Evolutionary conservation across 1,140 invertebrate species (phyloP).

Genomic region (Drosophila yakuba): DNA sequence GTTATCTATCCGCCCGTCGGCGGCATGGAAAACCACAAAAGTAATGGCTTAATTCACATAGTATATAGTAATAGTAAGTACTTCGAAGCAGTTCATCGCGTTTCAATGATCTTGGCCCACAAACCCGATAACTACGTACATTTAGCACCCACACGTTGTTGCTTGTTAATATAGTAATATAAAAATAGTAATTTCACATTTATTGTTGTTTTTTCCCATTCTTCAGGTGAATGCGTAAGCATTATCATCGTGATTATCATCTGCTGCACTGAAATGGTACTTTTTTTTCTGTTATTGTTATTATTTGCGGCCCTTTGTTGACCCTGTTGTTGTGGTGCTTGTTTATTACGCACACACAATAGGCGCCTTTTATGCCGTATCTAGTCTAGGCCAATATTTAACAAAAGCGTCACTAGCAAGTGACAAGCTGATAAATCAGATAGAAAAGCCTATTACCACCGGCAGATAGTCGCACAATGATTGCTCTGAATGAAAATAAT

Average conservation of each 20-base stretch:
- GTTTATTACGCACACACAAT: constrained; percentile 54
- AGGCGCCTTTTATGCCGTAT: constrained; percentile 49
- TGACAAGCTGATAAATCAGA: constrained; percentile 33
- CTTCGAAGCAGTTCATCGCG: constrained; percentile 24
- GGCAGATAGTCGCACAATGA: constrained; percentile 1
- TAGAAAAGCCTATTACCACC: constrained; percentile 29
- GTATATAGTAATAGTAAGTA: constrained; percentile 5
- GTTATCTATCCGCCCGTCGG: constrained; percentile 18
- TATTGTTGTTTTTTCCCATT: constrained; percentile 23
- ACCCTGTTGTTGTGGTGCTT: constrained; percentile 42
- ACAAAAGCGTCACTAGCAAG: constrained; percentile 49
- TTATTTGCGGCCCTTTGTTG: constrained; percentile 54
- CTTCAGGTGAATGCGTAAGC: constrained; percentile 26
- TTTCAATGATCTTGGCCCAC: constrained; percentile 50
- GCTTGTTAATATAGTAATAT: constrained; percentile 13
- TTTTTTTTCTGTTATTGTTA: constrained; percentile 32
- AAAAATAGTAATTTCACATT: constrained; percentile 8
- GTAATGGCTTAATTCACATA: constrained; percentile 10
- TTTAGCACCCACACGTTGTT: constrained; percentile 16
- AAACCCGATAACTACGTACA: constrained; percentile 42
- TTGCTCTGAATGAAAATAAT: background rate
- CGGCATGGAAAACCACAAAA: constrained; percentile 25
- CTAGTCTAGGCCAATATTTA: constrained; percentile 47
- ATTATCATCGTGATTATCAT: constrained; percentile 15
- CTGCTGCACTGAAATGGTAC: constrained; percentile 43